Evolutionary conservation across 2,113 vertebrate species (phyloP).

Genomic region (Lepisosteus oculatus): DNA sequence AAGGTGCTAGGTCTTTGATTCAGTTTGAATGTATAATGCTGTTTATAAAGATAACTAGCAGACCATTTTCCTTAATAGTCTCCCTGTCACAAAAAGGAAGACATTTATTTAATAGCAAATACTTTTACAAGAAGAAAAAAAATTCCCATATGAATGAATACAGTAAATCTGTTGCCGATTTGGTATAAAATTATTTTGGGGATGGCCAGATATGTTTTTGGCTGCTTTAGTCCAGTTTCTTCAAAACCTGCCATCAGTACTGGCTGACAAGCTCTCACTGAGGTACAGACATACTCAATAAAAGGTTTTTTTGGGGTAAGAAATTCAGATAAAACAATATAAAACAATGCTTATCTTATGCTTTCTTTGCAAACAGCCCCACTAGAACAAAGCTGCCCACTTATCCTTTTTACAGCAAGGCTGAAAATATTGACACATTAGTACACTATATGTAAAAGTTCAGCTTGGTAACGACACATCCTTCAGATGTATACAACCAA

Average conservation of each 20-base stretch:
- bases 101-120: slow-evolving; percentile 16
- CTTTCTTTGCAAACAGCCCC: not conserved
- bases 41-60: slow-evolving; percentile 24
- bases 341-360: not conserved
- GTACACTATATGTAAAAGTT: too few species aligned
- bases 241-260: not conserved
- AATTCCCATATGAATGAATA: not conserved
- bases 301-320: not conserved
- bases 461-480: too few species aligned
- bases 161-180: not conserved
- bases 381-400: not conserved
- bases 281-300: not conserved
- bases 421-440: not conserved
- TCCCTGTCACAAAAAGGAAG: slow-evolving; percentile 5
- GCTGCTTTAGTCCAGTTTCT: not conserved
- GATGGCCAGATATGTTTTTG: not conserved
- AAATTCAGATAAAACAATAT: not conserved
- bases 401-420: not conserved
- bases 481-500: too few species aligned
- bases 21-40: slow-evolving; percentile 30
- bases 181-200: not conserved
- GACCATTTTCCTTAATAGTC: slow-evolving; percentile 11
- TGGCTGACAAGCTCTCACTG: not conserved
- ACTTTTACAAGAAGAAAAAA: not conserved
- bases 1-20: slow-evolving; percentile 46